phyloP scores from a whole-genome alignment of 2,888 invertebrate species.

The Drosophila meridiana region DNA sequence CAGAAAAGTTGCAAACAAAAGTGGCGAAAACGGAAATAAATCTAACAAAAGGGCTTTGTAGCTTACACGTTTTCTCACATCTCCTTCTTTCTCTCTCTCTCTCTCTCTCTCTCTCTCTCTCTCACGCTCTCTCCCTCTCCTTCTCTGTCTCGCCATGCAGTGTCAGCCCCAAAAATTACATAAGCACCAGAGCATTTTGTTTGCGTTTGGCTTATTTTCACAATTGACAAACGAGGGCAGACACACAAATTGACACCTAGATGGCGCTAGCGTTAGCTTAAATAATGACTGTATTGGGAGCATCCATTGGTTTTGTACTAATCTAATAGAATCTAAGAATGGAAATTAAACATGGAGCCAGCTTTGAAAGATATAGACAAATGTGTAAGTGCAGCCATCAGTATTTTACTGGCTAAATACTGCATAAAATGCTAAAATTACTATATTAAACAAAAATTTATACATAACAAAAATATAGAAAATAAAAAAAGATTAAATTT shows the following conservation, averaged over 20 bases:
- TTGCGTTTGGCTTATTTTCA: slow-evolving; percentile 61
- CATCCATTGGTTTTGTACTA: background rate
- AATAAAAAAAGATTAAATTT: background rate
- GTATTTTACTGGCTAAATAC: background rate
- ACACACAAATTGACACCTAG: slow-evolving; percentile 3
- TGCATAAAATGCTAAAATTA: too few species aligned
- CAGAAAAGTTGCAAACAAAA: slow-evolving; percentile 64
- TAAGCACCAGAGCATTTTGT: slow-evolving; percentile 52
- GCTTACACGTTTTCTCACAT: slow-evolving; percentile 27
- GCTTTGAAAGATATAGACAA: too few species aligned
- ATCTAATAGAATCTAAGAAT: background rate
- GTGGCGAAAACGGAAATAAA: slow-evolving; percentile 74
- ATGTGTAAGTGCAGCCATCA: background rate
- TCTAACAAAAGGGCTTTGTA: slow-evolving; percentile 77
- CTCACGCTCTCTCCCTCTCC: background rate
- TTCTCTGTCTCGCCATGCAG: background rate
- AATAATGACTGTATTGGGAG: background rate
- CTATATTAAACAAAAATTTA: background rate
- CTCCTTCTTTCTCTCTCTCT: background rate
- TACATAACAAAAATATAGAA: background rate
- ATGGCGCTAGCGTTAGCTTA: background rate
- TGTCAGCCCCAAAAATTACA: slow-evolving; percentile 46
- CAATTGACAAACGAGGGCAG: slow-evolving; percentile 40
- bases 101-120: background rate
- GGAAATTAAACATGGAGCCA: background rate